These are phyloP conservation scores for Cochlearius cochlearius DNA, from an alignment of 2,113 vertebrate genomes.

Conservation along the genomic window DNA sequence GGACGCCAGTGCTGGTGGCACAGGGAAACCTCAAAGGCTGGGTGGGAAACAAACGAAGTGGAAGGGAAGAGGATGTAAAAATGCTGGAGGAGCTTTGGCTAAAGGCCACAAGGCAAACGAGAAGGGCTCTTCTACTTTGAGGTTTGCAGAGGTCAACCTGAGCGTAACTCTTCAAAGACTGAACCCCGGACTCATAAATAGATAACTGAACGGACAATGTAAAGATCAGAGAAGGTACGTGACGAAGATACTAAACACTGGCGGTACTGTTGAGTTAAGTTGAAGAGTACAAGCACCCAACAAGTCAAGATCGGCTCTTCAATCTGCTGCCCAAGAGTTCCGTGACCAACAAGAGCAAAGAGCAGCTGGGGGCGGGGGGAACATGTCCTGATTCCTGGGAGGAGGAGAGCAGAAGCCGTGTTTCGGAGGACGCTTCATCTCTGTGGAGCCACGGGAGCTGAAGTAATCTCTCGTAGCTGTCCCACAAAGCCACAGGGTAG, in stretches of 20 bases:
- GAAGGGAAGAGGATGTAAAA: background rate
- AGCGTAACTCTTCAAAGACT: background rate
- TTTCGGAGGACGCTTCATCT: background rate
- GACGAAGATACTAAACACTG: background rate
- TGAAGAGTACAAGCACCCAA: background rate
- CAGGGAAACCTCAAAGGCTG: background rate
- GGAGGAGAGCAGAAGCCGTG: background rate
- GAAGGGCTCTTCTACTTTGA: background rate
- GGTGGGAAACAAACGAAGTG: background rate
- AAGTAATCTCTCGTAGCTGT: background rate
- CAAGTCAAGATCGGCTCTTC: background rate
- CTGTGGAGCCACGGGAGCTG: background rate
- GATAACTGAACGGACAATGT: background rate
- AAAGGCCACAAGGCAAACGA: background rate
- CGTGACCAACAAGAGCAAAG: background rate
- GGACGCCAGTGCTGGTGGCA: background rate
- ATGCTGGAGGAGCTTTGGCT: background rate
- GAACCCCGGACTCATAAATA: background rate
- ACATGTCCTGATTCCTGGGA: background rate
- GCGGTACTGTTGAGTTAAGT: background rate
- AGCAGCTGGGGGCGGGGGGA: background rate
- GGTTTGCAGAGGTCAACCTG: background rate
- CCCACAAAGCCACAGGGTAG: background rate
- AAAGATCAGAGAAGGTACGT: background rate
- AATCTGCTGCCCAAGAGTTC: background rate